These are phyloP conservation scores for Lithophane socia DNA, from an alignment of 2,888 invertebrate species.

Conservation along the genomic window DNA sequence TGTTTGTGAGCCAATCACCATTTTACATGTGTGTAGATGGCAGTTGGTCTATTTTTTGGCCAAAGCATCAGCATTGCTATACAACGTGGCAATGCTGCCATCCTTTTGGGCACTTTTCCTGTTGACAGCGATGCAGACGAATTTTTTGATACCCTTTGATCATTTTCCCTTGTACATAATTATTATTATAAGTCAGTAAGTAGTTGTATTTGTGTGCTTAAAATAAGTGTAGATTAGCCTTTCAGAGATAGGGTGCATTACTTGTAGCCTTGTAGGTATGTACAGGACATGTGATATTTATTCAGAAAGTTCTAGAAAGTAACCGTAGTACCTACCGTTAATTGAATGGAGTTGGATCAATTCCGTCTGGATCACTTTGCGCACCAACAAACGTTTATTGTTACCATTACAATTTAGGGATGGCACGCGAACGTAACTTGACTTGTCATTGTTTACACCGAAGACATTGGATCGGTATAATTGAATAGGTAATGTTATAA, in stretches of 20 bases:
- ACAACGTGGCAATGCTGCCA: too few species aligned
- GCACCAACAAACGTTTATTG: conserved; percentile 65
- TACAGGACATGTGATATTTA: neutral
- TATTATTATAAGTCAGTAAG: too few species aligned
- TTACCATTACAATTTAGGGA: conserved; percentile 62
- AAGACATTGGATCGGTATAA: neutral
- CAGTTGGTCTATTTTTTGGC: too few species aligned
- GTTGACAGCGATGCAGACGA: too few species aligned
- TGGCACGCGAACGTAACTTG: conserved; percentile 34
- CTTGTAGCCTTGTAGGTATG: neutral
- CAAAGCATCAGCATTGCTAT: too few species aligned
- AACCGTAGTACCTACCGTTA: conserved; percentile 42
- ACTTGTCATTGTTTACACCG: neutral
- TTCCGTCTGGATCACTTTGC: conserved; percentile 66
- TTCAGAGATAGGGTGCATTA: neutral
- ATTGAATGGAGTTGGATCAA: conserved; percentile 68
- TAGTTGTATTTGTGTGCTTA: too few species aligned
- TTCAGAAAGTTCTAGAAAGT: conserved; percentile 55
- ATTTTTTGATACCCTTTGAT: too few species aligned
- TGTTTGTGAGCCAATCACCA: neutral
- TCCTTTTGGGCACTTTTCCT: too few species aligned
- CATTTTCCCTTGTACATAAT: too few species aligned
- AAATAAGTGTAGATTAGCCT: too few species aligned
- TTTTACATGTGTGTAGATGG: neutral
- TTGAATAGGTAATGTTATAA: neutral